phyloP scores from a whole-genome alignment of 2,797 vertebrate species.

The Hydrophis major region DNA sequence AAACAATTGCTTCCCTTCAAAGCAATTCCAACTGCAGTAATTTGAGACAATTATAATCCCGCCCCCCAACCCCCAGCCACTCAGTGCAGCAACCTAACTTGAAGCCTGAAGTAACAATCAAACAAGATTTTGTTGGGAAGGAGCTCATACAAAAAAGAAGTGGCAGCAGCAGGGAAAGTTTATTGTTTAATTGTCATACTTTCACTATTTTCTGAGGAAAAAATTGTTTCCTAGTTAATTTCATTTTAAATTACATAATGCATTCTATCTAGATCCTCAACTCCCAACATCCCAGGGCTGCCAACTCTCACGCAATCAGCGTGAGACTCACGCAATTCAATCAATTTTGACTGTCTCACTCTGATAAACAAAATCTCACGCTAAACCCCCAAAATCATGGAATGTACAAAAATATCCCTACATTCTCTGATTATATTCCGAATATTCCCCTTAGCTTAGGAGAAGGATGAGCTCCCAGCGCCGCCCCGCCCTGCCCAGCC shows the following conservation, averaged over 20 bases:
- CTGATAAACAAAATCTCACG: too few relatives aligned
- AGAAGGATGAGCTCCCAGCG: too few relatives aligned
- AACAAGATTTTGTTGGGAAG: background rate
- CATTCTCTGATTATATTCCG: too few relatives aligned
- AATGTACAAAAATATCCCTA: too few relatives aligned
- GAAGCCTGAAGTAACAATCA: background rate
- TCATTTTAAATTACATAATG: background rate
- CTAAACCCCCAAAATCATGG: too few relatives aligned
- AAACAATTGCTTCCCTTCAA: background rate
- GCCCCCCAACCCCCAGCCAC: background rate
- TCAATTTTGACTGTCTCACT: too few relatives aligned
- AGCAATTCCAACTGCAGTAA: background rate
- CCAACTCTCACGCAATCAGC: too few relatives aligned
- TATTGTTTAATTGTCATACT: background rate
- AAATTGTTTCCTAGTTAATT: background rate
- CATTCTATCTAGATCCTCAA: background rate
- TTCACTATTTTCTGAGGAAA: background rate
- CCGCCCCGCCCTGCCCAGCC: too few relatives aligned
- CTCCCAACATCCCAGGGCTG: background rate
- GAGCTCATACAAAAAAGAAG: background rate
- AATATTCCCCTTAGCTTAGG: too few relatives aligned
- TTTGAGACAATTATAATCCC: background rate
- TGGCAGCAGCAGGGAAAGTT: background rate
- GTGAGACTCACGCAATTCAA: too few relatives aligned
- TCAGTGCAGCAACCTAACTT: background rate